Base-by-base conservation (phyloP, 2,888 invertebrate genomes). In the Spisula solida region DNA sequence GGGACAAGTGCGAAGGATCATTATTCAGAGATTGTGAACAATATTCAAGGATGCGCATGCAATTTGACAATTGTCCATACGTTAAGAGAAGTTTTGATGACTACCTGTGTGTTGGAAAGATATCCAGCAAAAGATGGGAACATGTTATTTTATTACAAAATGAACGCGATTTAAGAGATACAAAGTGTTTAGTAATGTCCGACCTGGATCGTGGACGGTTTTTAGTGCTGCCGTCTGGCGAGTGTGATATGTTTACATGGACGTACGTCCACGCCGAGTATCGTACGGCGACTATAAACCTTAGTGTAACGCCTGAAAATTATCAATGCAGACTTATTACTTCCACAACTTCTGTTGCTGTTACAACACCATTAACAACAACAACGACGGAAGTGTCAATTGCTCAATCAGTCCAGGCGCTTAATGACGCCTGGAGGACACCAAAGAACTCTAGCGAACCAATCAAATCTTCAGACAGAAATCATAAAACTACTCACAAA, bases 101-200 rank as follows among this genome's bases (percentile, higher is more conserved):
- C 70, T 94, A 92, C 88, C 79, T 85, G 0, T 95, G 95, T 75
- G 86, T 95, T 82, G 94, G 94, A n/a, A 89, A 83, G n/a, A 94
- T 93, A 81, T 92, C 92, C 78, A 94, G 94, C 0, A 93, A 94
- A 47, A 94, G 95, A 81, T 95, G 95, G 95, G 95, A 95, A 89
- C 92, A 86, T 78, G 90, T 94, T 10, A 88, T 95, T 18, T 82
- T 95, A 25, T 78, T 95, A 10, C 95, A 95, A 90, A 95, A 94
- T 84, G 20, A 89, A 8, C 84, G 80, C 1, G 92, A 94, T 66
- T 60, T 79, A 1, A 85, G 75, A 16, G 94, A 95, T 70, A 93
- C 92, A 0, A 75, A 93, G 10, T 96, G 95, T 87, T 85, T 95
- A 51, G 88, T 94, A 29, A 93, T 94, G 81, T 94, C 94, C 31